Conservation (phyloP, 2,113 vertebrate species). For the Platycercus adscitus region DNA sequence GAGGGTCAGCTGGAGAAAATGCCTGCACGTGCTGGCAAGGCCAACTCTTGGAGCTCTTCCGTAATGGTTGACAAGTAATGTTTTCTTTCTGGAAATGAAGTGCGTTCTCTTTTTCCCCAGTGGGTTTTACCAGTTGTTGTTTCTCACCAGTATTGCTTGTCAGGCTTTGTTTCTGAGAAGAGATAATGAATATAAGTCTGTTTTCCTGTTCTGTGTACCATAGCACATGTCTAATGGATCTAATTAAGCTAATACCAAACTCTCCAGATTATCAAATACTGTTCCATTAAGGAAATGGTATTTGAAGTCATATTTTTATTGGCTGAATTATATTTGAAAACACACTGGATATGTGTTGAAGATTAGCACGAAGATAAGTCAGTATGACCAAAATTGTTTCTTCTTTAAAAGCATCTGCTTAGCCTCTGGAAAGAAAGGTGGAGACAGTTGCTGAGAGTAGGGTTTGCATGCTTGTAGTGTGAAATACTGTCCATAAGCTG, state of each 20-base stretch:
- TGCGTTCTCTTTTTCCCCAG: not conserved
- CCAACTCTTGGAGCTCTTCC: not conserved
- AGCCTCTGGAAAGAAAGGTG: not conserved
- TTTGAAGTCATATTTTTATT: constrained; percentile 52
- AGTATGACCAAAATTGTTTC: not conserved
- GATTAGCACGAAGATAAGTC: not conserved
- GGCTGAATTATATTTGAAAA: constrained; percentile 1
- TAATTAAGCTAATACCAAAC: constrained; percentile 43
- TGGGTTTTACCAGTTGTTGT: constrained; percentile 9
- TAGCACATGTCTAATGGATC: constrained; percentile 22
- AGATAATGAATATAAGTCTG: constrained; percentile 59
- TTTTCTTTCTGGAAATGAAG: constrained; percentile 55
- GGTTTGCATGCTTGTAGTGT: not conserved
- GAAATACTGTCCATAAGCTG: not conserved
- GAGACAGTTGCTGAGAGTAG: not conserved
- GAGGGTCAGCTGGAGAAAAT: constrained; percentile 37
- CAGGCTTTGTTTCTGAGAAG: constrained; percentile 53
- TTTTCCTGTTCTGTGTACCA: constrained; percentile 52
- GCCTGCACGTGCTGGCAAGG: not conserved
- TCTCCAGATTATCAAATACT: constrained; percentile 40
- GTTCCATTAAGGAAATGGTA: constrained; percentile 49
- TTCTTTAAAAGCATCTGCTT: not conserved
- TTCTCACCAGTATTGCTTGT: constrained; percentile 34
- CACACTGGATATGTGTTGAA: not conserved
- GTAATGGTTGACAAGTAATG: constrained; percentile 12